These are phyloP conservation scores for Spilogale gracilis DNA, from an alignment of 2,113 vertebrate species.

Conservation along the genomic window DNA sequence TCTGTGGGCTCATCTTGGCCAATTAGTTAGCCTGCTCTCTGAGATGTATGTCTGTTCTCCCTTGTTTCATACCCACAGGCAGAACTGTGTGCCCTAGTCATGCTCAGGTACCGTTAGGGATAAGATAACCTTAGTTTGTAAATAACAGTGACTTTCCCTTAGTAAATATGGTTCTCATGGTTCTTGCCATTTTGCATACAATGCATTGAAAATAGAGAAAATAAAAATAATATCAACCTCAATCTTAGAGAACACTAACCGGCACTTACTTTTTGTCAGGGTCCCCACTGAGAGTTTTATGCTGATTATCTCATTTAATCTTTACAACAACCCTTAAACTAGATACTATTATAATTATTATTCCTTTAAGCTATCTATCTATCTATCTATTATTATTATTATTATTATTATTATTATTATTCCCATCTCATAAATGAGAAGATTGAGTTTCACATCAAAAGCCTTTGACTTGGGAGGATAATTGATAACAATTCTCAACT, in stretches of 20 bases:
- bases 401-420: not conserved
- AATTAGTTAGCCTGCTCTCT: not conserved
- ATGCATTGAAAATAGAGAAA: not conserved
- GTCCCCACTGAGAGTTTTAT: not conserved
- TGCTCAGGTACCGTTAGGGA: not conserved
- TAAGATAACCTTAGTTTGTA: not conserved
- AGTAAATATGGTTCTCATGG: not conserved
- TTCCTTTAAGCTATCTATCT: no score
- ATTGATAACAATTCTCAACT: not conserved
- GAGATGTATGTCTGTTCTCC: not conserved
- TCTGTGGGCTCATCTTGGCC: not conserved
- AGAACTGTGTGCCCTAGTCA: not conserved
- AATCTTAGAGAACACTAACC: not conserved
- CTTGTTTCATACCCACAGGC: not conserved
- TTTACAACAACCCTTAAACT: not conserved
- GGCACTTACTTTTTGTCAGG: not conserved
- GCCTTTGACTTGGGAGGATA: not conserved
- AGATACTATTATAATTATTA: not conserved
- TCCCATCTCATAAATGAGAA: slow-evolving; percentile 8
- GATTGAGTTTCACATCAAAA: not conserved
- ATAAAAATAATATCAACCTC: not conserved
- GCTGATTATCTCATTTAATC: not conserved
- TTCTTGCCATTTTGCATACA: not conserved
- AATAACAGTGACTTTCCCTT: not conserved
- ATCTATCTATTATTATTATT: no score